Base-by-base conservation (phyloP, 2,113 vertebrate species). In the Nasalis larvatus region DNA sequence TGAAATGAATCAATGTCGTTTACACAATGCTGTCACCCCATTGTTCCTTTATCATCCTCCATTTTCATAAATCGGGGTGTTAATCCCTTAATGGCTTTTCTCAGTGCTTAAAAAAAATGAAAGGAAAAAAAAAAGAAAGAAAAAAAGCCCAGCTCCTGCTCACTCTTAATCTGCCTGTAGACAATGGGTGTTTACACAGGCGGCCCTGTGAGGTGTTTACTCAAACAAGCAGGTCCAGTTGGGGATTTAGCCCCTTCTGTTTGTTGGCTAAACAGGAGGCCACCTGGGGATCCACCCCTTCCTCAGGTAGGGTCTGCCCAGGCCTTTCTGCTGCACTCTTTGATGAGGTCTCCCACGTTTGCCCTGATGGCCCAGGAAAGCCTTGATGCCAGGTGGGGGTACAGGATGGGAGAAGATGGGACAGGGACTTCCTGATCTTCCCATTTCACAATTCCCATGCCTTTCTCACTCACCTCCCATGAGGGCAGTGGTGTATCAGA, bases 41-140 rank as follows among this genome's bases (percentile, higher is more conserved):
- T 99, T 99, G 98, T 99, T 98, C 99, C 99, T 99, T 99, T 99
- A 99, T 99, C 99, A 99, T 99, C 97, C 98, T 98, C 98, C 98
- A 99, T 99, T 99, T 99, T 99, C 99, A 99, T 99, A 99, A 99
- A 99, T 99, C 98, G 99, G 99, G 99, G 99, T 99, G 99, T 99
- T 99, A 99, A 99, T 99, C 99, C 99, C 98, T 98, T 98, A 99
- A 99, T 98, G 98, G 98, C 97, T 99, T 99, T 98, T 98, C 98
- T 98, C 98, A 94, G 98, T 96, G 98, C 97, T 98, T 97, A 98
- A 98, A 99, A 98, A 98, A 98, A 97, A 98, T 63, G 60, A 98
- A 98, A 98, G 96, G 97, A 98, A 97, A 98, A 97, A 97, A 97
- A 96, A 97, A 98, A 98, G 98, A 98, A 98, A 98, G 98, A 95